phyloP scores from a whole-genome alignment of 1,140 invertebrate genomes.

The Drosophila nasuta region DNA sequence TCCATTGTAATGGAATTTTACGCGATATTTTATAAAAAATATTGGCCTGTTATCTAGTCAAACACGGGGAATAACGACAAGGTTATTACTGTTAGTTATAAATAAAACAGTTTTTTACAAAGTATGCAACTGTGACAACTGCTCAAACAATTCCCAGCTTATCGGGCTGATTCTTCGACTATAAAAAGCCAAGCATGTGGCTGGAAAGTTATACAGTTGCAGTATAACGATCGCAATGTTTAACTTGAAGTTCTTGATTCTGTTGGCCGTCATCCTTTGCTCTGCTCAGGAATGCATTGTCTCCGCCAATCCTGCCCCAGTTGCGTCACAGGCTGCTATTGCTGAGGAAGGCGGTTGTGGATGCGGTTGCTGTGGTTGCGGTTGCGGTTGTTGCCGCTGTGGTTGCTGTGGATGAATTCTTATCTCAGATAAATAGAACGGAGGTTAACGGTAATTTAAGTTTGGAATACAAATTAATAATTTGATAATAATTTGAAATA shows the following conservation, averaged over 20 bases:
- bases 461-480: neutral
- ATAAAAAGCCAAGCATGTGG: slow-evolving; percentile 24
- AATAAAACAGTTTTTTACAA: slow-evolving; percentile 19
- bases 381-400: neutral
- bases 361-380: neutral
- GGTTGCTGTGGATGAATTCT: neutral
- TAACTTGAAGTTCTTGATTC: slow-evolving; percentile 33
- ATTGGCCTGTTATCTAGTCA: too few relatives aligned
- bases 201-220: slow-evolving; percentile 1
- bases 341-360: neutral
- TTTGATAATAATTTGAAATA: neutral
- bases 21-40: too few relatives aligned
- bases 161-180: neutral
- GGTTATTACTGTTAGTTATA: neutral
- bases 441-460: neutral
- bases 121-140: slow-evolving; percentile 20
- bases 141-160: slow-evolving; percentile 23
- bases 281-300: slow-evolving; percentile 15
- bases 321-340: neutral
- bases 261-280: slow-evolving; percentile 27
- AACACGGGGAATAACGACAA: too few relatives aligned
- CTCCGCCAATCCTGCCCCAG: neutral
- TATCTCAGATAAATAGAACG: neutral
- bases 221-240: slow-evolving; percentile 19
- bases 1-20: neutral